Conservation (phyloP, 2,113 vertebrate genomes). For the Aepyceros melampus region DNA sequence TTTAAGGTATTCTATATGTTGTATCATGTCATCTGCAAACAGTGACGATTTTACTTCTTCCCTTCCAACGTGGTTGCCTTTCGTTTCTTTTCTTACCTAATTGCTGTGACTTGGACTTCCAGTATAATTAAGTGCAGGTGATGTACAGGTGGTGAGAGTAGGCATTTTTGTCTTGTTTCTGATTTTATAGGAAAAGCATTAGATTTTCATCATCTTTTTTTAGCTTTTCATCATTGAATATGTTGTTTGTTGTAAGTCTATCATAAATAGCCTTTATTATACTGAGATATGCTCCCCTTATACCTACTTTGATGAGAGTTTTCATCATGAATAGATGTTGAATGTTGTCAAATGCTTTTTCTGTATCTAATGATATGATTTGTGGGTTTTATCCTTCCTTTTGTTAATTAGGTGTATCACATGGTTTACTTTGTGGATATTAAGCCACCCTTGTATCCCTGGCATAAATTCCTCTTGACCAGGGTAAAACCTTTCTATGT, state of each 20-base stretch:
- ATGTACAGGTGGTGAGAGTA: background rate
- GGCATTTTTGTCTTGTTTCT: background rate
- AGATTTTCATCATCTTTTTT: background rate
- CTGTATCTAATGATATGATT: background rate
- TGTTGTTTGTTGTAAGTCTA: background rate
- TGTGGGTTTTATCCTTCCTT: background rate
- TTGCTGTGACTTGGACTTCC: background rate
- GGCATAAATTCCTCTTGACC: background rate
- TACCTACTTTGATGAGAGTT: background rate
- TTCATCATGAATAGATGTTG: background rate
- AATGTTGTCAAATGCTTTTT: background rate
- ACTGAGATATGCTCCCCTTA: background rate
- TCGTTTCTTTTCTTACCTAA: background rate
- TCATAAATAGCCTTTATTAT: background rate
- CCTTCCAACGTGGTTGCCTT: background rate
- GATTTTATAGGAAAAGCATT: background rate
- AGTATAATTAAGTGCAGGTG: background rate
- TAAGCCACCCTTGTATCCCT: background rate
- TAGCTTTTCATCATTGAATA: background rate
- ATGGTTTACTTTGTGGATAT: background rate
- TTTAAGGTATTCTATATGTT: background rate
- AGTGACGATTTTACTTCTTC: background rate
- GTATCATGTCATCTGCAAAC: background rate
- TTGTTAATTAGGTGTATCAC: background rate
- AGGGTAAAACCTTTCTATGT: background rate